phyloP scores from a whole-genome alignment of 2,113 vertebrate species.

The Taurulus bubalis region DNA sequence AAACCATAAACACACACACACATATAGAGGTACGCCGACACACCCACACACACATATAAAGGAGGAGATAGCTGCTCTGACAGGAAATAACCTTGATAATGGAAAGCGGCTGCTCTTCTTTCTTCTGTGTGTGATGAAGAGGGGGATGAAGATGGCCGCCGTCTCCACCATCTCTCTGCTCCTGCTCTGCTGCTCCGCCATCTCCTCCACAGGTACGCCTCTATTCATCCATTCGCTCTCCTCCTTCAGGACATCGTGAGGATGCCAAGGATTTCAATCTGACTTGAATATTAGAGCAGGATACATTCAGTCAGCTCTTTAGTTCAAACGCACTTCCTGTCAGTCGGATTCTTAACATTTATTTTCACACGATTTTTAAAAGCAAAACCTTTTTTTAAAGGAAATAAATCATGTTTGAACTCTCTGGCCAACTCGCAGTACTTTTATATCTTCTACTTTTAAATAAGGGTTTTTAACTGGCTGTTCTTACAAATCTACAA shows the following conservation, averaged over 20 bases:
- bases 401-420: background rate
- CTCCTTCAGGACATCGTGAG: background rate
- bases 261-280: background rate
- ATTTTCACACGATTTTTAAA: background rate
- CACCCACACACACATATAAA: background rate
- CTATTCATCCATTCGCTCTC: background rate
- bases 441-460: background rate
- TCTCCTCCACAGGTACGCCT: slow-evolving; percentile 39
- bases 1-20: slow-evolving; percentile 26
- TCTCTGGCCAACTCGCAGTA: background rate
- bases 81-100: slow-evolving; percentile 63
- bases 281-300: too few species aligned
- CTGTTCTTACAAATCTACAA: background rate
- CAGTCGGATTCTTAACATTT: background rate
- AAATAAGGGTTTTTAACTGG: background rate
- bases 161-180: background rate
- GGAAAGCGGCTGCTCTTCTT: slow-evolving; percentile 9
- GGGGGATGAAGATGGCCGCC: slow-evolving; percentile 42
- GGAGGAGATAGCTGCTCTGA: background rate
- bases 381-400: background rate
- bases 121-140: background rate
- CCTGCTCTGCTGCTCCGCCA: slow-evolving; percentile 26
- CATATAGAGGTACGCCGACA: background rate
- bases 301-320: too few species aligned
- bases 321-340: background rate